phyloP scores from a whole-genome alignment of 2,797 vertebrate genomes.

The Hapalemur alaotrensis region DNA sequence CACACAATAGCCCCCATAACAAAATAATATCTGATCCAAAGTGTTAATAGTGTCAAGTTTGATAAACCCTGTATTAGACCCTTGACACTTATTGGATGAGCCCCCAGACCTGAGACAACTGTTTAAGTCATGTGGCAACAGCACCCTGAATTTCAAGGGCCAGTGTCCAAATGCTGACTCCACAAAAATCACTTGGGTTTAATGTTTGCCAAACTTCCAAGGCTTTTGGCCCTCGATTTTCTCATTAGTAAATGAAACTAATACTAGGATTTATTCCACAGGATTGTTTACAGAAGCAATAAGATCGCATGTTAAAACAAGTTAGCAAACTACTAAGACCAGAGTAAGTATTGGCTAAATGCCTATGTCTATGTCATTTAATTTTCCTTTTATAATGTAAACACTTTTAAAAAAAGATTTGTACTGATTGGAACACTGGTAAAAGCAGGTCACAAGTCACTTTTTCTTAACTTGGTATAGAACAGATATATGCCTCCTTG shows the following conservation, averaged over 20 bases:
- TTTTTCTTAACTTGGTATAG: neutral
- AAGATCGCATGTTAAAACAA: neutral
- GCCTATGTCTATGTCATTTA: neutral
- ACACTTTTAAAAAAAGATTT: neutral
- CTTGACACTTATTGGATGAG: neutral
- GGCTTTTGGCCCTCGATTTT: neutral
- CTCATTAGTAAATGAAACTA: neutral
- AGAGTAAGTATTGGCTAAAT: neutral
- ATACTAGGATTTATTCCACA: neutral
- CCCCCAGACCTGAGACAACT: neutral
- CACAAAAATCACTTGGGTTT: neutral
- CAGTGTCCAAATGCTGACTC: neutral
- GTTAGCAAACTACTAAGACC: neutral
- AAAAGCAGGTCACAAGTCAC: neutral
- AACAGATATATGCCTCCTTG: neutral
- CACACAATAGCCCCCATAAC: neutral
- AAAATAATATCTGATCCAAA: neutral
- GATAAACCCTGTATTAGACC: neutral
- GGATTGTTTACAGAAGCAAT: neutral
- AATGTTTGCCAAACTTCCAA: neutral
- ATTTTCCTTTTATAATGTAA: neutral
- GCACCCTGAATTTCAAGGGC: neutral
- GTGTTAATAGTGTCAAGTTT: neutral
- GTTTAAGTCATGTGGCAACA: neutral
- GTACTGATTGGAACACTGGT: neutral